Percentiles rank a stretch among this genome's conserved stretches.
Evolutionary conservation across 2,113 vertebrate genomes (phyloP).

Genomic region (Tor tambroides): DNA sequence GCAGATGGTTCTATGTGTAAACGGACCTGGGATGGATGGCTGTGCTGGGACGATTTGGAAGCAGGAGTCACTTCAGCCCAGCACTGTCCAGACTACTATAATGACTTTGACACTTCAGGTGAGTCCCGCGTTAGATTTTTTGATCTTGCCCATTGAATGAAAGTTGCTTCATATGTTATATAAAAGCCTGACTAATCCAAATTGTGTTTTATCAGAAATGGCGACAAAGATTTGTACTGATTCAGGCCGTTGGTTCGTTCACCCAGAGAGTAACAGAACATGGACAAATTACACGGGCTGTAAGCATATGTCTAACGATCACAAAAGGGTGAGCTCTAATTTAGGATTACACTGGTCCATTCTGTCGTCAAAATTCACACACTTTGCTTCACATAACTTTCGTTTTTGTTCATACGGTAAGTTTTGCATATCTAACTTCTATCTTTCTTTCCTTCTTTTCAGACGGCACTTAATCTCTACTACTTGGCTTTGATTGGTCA

Average conservation of each 20-base stretch:
- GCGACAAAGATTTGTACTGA: constrained; percentile 89
- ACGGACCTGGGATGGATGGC: constrained; percentile 95
- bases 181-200: constrained; percentile 4
- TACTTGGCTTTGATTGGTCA: constrained; percentile 94
- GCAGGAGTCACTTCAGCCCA: constrained; percentile 82
- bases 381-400: background rate
- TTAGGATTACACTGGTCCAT: background rate
- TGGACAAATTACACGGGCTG: constrained; percentile 95
- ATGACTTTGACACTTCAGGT: constrained; percentile 91
- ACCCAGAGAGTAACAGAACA: constrained; percentile 89
- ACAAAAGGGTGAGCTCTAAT: constrained; percentile 75
- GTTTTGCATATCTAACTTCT: background rate
- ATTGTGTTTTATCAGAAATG: constrained; percentile 75
- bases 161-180: background rate
- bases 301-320: constrained; percentile 68
- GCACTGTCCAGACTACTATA: constrained; percentile 89
- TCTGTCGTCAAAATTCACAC: background rate
- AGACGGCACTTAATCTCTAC: constrained; percentile 89
- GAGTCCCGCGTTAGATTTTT: background rate
- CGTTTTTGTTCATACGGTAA: background rate
- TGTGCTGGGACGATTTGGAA: constrained; percentile 89
- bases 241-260: constrained; percentile 87
- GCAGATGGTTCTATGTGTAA: constrained; percentile 80
- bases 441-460: constrained; percentile 56
- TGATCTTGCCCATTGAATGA: background rate